Conservation (phyloP, 2,888 invertebrate species). For the Catocala fraxini region DNA sequence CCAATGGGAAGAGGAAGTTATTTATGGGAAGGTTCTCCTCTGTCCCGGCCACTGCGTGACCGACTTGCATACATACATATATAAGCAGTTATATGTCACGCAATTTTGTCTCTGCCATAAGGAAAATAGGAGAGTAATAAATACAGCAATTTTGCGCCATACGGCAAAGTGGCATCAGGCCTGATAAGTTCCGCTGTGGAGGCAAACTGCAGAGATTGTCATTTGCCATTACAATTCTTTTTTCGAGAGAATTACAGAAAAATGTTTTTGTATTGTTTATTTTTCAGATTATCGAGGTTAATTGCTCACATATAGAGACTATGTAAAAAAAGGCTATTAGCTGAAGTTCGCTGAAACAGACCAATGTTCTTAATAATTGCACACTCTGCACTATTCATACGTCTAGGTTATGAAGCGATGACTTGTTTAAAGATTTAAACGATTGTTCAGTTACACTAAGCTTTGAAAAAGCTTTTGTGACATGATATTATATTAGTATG, state of each 20-base stretch:
- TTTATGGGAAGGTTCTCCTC: slow-evolving; percentile 1
- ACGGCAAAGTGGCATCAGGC: slow-evolving; percentile 21
- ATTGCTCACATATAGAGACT: no score
- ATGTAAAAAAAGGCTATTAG: no score
- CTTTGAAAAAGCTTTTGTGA: no score
- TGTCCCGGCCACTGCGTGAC: slow-evolving; percentile 1
- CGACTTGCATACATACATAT: slow-evolving; percentile 7
- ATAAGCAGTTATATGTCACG: slow-evolving; percentile 1
- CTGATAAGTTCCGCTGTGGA: slow-evolving; percentile 23
- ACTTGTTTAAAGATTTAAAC: no score
- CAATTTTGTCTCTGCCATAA: slow-evolving; percentile 10
- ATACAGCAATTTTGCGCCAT: slow-evolving; percentile 18
- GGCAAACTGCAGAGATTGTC: slow-evolving; percentile 20
- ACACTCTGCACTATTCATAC: no score
- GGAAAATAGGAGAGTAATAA: slow-evolving; percentile 23
- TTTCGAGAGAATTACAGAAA: not conserved
- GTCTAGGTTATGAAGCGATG: no score
- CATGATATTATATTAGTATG: no score
- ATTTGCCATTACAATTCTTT: not conserved
- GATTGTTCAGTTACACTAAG: no score
- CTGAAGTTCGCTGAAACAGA: no score
- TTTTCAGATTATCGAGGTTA: no score
- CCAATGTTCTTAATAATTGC: no score
- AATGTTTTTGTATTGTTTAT: no score
- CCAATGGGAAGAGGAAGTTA: slow-evolving; percentile 4